Percentiles rank a stretch among this genome's conserved stretches.
Conservation (phyloP, 35 echinoderm and acorn worm genomes). For the Heliocidaris erythrogramma region DNA sequence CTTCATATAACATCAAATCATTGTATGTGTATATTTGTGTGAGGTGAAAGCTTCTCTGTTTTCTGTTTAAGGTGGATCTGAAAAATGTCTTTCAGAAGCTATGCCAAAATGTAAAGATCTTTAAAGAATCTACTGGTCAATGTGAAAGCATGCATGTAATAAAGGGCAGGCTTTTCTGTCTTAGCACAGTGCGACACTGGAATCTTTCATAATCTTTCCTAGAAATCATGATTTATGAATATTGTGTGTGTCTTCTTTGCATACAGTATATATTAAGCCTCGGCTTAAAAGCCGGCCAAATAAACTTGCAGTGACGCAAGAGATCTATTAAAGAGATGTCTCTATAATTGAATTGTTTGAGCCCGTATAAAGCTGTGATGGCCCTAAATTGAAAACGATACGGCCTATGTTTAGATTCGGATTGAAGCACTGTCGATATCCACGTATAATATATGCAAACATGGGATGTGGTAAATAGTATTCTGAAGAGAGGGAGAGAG, state of each 20-base stretch:
- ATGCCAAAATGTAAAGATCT: no score
- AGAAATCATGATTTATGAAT: not conserved
- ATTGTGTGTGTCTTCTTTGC: not conserved
- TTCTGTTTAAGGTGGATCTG: no score
- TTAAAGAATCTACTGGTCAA: no score
- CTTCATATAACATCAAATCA: no score
- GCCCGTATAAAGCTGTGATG: not conserved
- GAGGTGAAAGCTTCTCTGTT: no score
- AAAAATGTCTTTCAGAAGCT: no score
- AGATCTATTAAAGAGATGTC: not conserved
- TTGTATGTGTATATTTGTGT: no score
- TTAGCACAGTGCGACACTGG: not conserved
- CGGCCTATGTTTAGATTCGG: not conserved
- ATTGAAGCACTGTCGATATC: not conserved
- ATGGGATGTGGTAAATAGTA: not conserved
- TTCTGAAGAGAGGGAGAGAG: no score
- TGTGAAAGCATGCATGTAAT: no score
- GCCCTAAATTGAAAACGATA: not conserved
- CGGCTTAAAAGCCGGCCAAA: not conserved
- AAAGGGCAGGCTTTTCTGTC: no score
- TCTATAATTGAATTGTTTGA: not conserved
- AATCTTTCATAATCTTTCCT: not conserved
- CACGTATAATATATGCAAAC: not conserved
- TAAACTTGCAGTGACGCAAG: not conserved
- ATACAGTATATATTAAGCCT: not conserved